Conservation (phyloP, 2,888 invertebrate genomes). For the Diploptera punctata region DNA sequence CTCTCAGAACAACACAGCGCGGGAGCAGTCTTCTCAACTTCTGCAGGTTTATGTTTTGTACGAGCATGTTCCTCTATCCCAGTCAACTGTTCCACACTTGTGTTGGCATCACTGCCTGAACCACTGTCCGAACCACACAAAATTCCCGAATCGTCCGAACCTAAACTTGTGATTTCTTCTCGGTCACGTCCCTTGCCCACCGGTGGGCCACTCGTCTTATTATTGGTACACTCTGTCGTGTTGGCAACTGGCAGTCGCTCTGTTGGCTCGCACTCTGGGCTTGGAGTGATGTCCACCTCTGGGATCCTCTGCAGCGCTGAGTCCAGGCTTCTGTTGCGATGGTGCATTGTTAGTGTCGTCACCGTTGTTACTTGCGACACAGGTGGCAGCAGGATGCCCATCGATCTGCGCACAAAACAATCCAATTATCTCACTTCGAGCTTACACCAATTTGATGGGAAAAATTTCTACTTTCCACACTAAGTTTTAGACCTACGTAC, state of each 20-base stretch:
- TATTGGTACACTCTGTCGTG: slow-evolving; percentile 41
- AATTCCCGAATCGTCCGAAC: slow-evolving; percentile 84
- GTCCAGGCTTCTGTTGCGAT: slow-evolving; percentile 88
- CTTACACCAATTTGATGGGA: too few species aligned
- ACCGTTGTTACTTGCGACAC: slow-evolving; percentile 62
- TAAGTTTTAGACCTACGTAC: too few species aligned
- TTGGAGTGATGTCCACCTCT: slow-evolving; percentile 77
- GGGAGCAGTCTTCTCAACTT: neutral
- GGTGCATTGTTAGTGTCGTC: slow-evolving; percentile 68
- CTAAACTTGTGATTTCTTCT: slow-evolving; percentile 67
- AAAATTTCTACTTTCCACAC: too few species aligned
- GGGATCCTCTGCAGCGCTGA: slow-evolving; percentile 89
- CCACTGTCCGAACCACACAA: slow-evolving; percentile 63
- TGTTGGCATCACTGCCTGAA: slow-evolving; percentile 56
- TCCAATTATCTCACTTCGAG: too few species aligned
- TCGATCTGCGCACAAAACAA: slow-evolving; percentile 60
- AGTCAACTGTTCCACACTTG: slow-evolving; percentile 58
- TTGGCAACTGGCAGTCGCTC: slow-evolving; percentile 54
- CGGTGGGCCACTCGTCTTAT: slow-evolving; percentile 25
- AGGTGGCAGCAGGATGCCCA: slow-evolving; percentile 69
- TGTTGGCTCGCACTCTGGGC: slow-evolving; percentile 65
- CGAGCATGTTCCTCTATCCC: slow-evolving; percentile 46
- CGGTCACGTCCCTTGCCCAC: slow-evolving; percentile 53
- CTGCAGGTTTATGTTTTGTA: neutral
- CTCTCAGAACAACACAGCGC: slow-evolving; percentile 36